Evolutionary conservation across 2,797 vertebrate genomes (phyloP), one percentile per base, ranked within the genome.

Genomic region (Pachyuromys duprasi): DNA sequence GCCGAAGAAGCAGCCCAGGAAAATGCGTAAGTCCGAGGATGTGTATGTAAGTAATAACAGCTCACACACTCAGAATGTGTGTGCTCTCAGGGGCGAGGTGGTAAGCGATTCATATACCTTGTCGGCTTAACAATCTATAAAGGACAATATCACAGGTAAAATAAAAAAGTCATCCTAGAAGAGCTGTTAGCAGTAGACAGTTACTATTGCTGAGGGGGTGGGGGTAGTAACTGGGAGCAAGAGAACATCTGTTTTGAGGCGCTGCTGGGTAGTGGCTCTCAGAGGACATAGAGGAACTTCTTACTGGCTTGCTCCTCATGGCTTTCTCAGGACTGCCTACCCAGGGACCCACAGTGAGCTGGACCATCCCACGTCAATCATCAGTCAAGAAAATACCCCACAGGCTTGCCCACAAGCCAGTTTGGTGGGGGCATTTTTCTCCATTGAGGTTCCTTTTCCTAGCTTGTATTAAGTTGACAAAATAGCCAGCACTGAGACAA

Each of bases 1-100:
- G 99, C 99, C 3, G 99, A 99, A 92, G 99, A 99, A 92, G 99
- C 98, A 65, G 98, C 98, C 0, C 99, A 99, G 97, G 99, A 99
- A 98, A 99, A 98, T 0, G 99, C 98, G 99, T 99, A 98, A 99
- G 99, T 99, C 70, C 83, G 45, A 36, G 60, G 75, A 89, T 17
- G 9, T 28, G 39, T 22, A 79, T 28, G 39, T 22, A 79, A 24
- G 53, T 36, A 14, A 49, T 1, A 49, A 28, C 22, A 80, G 33
- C 42, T 9, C 4, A 28, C 18, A 2, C 28, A 45, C 9, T 89
- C 15, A 1, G 15, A 8, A 55, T 0, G 8, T 45, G 2, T 39
- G 39, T 15, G 36, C 31, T 60, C 3, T 67, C 39, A n/a, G 4
- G 7, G 39, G 11, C 22, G 17, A 83, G 45, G 14, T 20, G 63